Percentiles rank a stretch among this genome's conserved stretches.
Conservation (phyloP, 1,140 invertebrate genomes). For the Nasonia giraulti region DNA sequence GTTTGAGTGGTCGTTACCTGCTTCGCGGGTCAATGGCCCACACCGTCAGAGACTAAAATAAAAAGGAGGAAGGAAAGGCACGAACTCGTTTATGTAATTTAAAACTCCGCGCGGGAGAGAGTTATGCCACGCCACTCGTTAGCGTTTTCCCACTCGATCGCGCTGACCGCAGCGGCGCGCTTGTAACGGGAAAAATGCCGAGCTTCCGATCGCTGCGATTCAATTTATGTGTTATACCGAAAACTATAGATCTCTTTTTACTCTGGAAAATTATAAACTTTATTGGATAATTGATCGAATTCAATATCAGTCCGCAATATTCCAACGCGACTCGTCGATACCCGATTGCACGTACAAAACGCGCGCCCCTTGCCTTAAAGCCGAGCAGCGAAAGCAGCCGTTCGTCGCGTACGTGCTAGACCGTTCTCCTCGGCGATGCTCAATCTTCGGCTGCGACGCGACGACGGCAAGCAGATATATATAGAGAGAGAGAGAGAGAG, state of each 20-base stretch:
- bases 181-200: neutral
- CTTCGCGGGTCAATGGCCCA: conserved; percentile 55
- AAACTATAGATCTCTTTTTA: too few species aligned
- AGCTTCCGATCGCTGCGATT: neutral
- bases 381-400: neutral
- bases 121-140: conserved; percentile 11
- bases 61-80: neutral
- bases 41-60: conserved; percentile 49
- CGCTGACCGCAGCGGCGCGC: neutral
- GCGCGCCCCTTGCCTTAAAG: neutral
- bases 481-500: conserved; percentile 24
- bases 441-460: conserved; percentile 61
- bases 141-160: conserved; percentile 3
- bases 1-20: conserved; percentile 59
- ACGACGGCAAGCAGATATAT: conserved; percentile 57
- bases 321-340: neutral
- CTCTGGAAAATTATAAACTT: neutral
- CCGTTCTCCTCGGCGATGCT: conserved; percentile 52
- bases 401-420: neutral
- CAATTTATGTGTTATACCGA: neutral
- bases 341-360: neutral
- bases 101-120: conserved; percentile 14
- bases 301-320: neutral
- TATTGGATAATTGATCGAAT: neutral
- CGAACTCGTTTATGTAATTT: conserved; percentile 50